A percentile compares a stretch with the other conserved stretches of the same genome.
Evolutionary conservation across 2,888 invertebrate species (phyloP).

Genomic region (Thecocarcelia acutangulata): DNA sequence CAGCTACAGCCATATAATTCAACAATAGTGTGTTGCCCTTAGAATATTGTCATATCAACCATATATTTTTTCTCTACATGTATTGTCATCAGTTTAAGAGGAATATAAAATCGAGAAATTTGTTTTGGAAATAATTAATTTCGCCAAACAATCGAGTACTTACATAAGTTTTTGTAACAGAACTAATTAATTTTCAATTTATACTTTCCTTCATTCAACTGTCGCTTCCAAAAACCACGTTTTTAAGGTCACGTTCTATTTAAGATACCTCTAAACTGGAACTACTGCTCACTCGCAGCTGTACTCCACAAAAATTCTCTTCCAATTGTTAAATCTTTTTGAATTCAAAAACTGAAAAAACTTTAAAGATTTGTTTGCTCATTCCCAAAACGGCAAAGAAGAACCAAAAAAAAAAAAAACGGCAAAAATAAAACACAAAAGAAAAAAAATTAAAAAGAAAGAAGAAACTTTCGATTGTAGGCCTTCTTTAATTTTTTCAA

Average conservation of each 20-base stretch:
- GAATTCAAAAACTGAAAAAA: slow-evolving; percentile 27
- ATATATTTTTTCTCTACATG: too few relatives aligned
- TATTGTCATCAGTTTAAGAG: too few relatives aligned
- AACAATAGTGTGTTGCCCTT: too few relatives aligned
- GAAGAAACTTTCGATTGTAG: slow-evolving; percentile 70
- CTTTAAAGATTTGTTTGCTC: background rate
- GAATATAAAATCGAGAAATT: too few relatives aligned
- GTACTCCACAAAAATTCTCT: slow-evolving; percentile 12
- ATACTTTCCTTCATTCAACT: background rate
- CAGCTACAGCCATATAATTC: too few relatives aligned
- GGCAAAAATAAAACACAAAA: background rate
- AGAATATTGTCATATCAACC: too few relatives aligned
- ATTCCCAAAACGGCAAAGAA: background rate
- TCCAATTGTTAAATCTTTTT: slow-evolving; percentile 4
- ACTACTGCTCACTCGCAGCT: slow-evolving; percentile 16
- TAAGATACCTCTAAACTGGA: background rate
- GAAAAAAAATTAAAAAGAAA: background rate
- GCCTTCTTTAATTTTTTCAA: slow-evolving; percentile 35
- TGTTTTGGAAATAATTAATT: too few relatives aligned
- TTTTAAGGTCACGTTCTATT: slow-evolving; percentile 34
- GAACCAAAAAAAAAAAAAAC: background rate
- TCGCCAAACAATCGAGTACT: too few relatives aligned
- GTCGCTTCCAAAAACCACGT: background rate
- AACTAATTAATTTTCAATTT: background rate
- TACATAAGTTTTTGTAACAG: too few relatives aligned